A percentile compares a stretch with the other conserved stretches of the same genome.
phyloP scores from a whole-genome alignment of 2,797 vertebrate species.

The Hippoglossus hippoglossus region DNA sequence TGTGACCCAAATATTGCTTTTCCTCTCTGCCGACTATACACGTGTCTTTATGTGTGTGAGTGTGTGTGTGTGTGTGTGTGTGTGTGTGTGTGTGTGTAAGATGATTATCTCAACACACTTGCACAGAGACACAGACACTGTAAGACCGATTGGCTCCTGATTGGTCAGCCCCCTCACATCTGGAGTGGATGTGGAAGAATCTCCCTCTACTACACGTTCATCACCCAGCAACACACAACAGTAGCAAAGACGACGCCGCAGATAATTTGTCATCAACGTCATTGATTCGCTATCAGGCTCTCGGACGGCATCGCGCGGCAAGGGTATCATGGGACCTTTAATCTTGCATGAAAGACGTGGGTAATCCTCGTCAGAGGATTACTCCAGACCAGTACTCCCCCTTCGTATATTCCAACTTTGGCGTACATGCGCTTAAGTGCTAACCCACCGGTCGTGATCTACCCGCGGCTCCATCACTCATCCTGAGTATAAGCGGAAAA shows the following conservation, averaged over 20 bases:
- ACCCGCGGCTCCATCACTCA: constrained; percentile 57
- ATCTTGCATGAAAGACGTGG: constrained; percentile 75
- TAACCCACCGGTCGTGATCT: constrained; percentile 65
- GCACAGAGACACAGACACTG: constrained; percentile 29
- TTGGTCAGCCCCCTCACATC: constrained; percentile 48
- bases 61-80: constrained; percentile 26
- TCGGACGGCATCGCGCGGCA: constrained; percentile 1
- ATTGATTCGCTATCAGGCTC: constrained; percentile 58
- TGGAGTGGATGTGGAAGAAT: constrained; percentile 12
- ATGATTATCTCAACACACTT: constrained; percentile 57
- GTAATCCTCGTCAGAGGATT: constrained; percentile 78
- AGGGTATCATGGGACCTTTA: constrained; percentile 72
- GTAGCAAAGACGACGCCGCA: constrained; percentile 29
- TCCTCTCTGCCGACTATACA: constrained; percentile 55
- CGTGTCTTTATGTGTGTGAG: constrained; percentile 21
- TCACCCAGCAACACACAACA: constrained; percentile 29
- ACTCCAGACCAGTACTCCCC: constrained; percentile 61
- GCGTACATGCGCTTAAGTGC: constrained; percentile 62
- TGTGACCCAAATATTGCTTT: constrained; percentile 77
- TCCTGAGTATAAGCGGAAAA: constrained; percentile 48
- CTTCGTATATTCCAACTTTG: constrained; percentile 65
- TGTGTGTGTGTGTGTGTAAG: constrained; percentile 42
- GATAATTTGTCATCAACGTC: constrained; percentile 51
- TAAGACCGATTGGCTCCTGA: constrained; percentile 29
- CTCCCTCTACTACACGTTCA: constrained; percentile 3